Percentiles rank a stretch among this genome's conserved stretches.
These are phyloP conservation scores for Aquatica leii DNA, from an alignment of 2,888 invertebrate genomes.

Conservation along the genomic window DNA sequence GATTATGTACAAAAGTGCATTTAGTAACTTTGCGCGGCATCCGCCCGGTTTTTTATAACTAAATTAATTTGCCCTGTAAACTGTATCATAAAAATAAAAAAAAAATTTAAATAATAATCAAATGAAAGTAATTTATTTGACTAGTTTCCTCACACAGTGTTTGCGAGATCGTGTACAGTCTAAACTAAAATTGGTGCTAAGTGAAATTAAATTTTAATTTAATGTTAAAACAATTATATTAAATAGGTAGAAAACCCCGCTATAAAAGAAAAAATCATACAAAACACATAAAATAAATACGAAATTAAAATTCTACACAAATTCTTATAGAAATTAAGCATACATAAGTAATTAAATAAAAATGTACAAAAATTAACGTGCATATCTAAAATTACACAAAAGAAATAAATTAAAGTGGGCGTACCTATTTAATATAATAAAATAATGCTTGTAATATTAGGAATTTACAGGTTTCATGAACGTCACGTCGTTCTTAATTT, in stretches of 20 bases:
- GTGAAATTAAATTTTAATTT: conserved; percentile 39
- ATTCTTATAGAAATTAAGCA: conserved; percentile 18
- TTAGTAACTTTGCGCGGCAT: conserved; percentile 33
- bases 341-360: conserved; percentile 39
- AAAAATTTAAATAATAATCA: conserved; percentile 50
- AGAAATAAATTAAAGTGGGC: conserved; percentile 45
- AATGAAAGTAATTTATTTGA: conserved; percentile 57
- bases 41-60: conserved; percentile 19
- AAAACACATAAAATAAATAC: conserved; percentile 37
- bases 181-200: conserved; percentile 49
- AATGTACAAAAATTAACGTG: conserved; percentile 32
- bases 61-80: conserved; percentile 46
- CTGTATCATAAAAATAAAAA: conserved; percentile 46
- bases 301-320: conserved; percentile 30
- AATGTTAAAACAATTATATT: conserved; percentile 46
- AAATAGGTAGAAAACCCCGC: conserved; percentile 47
- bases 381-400: conserved; percentile 19
- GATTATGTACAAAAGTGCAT: conserved; percentile 40
- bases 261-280: conserved; percentile 28
- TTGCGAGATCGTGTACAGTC: conserved; percentile 56
- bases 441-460: conserved; percentile 22
- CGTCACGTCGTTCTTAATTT: too few species aligned
- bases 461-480: background rate
- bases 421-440: conserved; percentile 58
- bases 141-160: conserved; percentile 63